Conservation (phyloP, 2,888 invertebrate species). For the Oscheius myriophilus region DNA sequence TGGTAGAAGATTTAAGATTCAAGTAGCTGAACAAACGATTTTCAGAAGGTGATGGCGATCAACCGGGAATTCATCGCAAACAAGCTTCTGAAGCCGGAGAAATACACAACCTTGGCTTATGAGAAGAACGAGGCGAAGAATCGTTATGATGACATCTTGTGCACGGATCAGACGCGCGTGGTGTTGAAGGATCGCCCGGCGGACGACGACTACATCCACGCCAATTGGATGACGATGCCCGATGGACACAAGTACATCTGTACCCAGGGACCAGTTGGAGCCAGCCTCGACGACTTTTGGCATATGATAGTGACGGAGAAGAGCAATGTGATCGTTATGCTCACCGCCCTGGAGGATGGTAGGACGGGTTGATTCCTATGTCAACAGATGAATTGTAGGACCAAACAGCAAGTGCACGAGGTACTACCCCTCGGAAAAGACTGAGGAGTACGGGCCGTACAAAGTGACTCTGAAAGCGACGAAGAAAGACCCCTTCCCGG, state of each 20-base stretch:
- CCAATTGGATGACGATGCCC: slow-evolving; percentile 47
- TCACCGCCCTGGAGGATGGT: slow-evolving; percentile 44
- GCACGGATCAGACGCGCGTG: slow-evolving; percentile 41
- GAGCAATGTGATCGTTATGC: slow-evolving; percentile 93
- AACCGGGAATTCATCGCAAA: slow-evolving; percentile 15
- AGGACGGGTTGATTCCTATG: not conserved
- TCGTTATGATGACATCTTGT: slow-evolving; percentile 42
- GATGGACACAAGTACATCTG: slow-evolving; percentile 48
- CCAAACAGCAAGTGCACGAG: slow-evolving; percentile 10
- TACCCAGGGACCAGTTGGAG: slow-evolving; percentile 81
- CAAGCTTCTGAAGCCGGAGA: slow-evolving; percentile 14
- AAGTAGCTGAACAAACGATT: too few relatives aligned
- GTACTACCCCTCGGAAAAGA: slow-evolving; percentile 7
- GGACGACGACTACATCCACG: slow-evolving; percentile 55
- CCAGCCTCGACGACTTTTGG: slow-evolving; percentile 93
- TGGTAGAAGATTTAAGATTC: too few relatives aligned
- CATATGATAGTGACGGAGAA: slow-evolving; percentile 99
- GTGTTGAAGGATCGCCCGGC: slow-evolving; percentile 38
- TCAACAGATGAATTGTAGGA: too few relatives aligned
- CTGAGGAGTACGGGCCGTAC: slow-evolving; percentile 14
- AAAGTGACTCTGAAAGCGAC: not conserved
- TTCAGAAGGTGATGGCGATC: slow-evolving; percentile 11
- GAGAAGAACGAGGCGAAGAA: slow-evolving; percentile 27
- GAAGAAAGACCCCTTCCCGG: slow-evolving; percentile 10
- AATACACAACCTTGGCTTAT: slow-evolving; percentile 10